phyloP scores from a whole-genome alignment of 2,113 vertebrate genomes.

The Rattus norvegicus region DNA sequence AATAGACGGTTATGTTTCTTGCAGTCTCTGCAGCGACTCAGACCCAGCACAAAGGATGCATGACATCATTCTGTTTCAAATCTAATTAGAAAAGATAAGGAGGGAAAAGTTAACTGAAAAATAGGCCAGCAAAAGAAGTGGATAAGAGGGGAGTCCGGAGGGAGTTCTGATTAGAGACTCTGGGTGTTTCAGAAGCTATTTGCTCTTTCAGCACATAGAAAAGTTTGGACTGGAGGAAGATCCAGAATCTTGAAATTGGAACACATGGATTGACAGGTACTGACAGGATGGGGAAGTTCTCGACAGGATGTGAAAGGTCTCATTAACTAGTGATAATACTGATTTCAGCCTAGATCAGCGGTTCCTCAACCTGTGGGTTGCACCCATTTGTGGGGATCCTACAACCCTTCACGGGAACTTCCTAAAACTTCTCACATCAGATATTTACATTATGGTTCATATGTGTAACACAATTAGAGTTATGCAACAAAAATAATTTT shows the following conservation, averaged over 20 bases:
- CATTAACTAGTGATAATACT: not conserved
- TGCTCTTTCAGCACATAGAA: not conserved
- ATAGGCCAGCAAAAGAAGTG: conserved; percentile 2
- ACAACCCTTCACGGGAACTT: not conserved
- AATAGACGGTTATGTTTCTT: not conserved
- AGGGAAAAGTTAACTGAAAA: not conserved
- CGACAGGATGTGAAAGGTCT: not conserved
- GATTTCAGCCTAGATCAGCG: not conserved
- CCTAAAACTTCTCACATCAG: not conserved
- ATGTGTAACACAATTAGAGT: not conserved
- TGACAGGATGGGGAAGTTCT: not conserved
- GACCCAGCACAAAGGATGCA: conserved; percentile 20
- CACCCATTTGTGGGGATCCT: no score
- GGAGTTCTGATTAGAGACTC: not conserved
- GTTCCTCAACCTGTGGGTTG: not conserved
- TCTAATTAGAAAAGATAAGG: conserved; percentile 59
- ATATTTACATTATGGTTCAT: not conserved
- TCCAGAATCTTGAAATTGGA: not conserved
- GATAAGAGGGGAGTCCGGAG: not conserved
- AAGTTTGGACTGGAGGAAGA: not conserved
- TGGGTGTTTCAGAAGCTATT: not conserved
- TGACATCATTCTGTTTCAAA: conserved; percentile 6
- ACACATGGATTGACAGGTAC: not conserved
- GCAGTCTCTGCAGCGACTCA: not conserved
- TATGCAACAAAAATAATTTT: not conserved